phyloP scores from a whole-genome alignment of 2,113 vertebrate genomes.

The Cynoglossus semilaevis region DNA sequence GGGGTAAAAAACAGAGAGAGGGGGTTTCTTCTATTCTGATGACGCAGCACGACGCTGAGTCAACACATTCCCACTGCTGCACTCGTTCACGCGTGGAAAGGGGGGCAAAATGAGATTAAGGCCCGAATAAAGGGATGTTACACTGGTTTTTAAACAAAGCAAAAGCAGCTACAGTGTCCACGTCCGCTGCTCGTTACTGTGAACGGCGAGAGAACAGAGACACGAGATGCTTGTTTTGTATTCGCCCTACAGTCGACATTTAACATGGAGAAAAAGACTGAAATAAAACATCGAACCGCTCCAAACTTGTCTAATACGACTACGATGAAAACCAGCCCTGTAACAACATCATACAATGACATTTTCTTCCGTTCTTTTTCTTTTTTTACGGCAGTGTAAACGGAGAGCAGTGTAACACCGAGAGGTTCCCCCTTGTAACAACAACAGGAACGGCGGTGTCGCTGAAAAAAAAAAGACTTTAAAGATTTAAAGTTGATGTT shows the following conservation, averaged over 20 bases:
- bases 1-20: neutral
- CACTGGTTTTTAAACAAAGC: neutral
- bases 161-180: neutral
- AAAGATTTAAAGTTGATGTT: too few relatives aligned
- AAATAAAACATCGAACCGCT: neutral
- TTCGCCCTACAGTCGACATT: neutral
- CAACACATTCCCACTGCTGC: constrained; percentile 49
- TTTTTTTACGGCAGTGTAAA: constrained; percentile 30
- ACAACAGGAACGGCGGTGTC: too few relatives aligned
- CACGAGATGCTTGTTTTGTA: constrained; percentile 1
- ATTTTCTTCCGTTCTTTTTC: too few relatives aligned
- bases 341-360: too few relatives aligned
- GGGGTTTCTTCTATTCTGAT: constrained; percentile 40
- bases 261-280: neutral
- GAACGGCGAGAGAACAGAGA: neutral
- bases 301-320: too few relatives aligned
- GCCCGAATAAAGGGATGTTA: neutral
- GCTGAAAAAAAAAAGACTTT: too few relatives aligned
- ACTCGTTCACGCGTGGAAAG: neutral
- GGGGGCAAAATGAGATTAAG: too few relatives aligned
- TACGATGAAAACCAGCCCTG: too few relatives aligned
- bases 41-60: constrained; percentile 69
- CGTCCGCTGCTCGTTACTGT: neutral
- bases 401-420: constrained; percentile 39
- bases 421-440: neutral